These are phyloP conservation scores for Drosophila orosa DNA, from an alignment of 1,140 invertebrate genomes.

Conservation along the genomic window DNA sequence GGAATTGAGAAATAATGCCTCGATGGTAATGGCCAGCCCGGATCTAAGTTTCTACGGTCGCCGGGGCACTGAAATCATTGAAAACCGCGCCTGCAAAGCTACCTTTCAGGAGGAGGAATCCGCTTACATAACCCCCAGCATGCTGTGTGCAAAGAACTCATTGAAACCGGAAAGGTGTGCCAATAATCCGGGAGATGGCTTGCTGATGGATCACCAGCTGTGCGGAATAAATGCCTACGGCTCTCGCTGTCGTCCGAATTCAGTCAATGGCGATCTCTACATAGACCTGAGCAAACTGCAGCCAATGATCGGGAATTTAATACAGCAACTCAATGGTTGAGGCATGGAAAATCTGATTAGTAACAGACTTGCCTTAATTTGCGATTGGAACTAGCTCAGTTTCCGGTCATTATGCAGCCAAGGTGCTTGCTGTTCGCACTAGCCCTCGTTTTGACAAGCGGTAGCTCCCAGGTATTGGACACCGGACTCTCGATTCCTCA, in stretches of 20 bases:
- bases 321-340: neutral
- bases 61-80: slow-evolving; percentile 17
- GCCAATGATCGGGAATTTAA: slow-evolving; percentile 5
- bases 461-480: neutral
- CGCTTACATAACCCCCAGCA: slow-evolving; percentile 21
- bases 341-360: neutral
- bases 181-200: slow-evolving; percentile 22
- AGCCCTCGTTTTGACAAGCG: neutral
- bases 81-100: slow-evolving; percentile 19
- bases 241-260: slow-evolving; percentile 5
- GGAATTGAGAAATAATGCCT: neutral
- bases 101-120: slow-evolving; percentile 12
- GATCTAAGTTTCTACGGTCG: slow-evolving; percentile 31
- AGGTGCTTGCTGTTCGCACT: neutral
- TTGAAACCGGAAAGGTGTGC: slow-evolving; percentile 6
- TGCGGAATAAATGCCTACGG: slow-evolving; percentile 39
- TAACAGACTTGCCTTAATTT: too few species aligned
- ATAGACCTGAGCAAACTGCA: slow-evolving; percentile 1
- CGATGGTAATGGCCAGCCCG: slow-evolving; percentile 38
- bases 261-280: slow-evolving; percentile 33
- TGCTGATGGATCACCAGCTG: slow-evolving; percentile 9
- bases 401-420: slow-evolving; percentile 11
- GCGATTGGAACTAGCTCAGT: neutral
- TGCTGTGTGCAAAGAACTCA: slow-evolving; percentile 33
- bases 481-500: slow-evolving; percentile 2